Percentiles rank a stretch among this genome's conserved stretches.
Conservation (phyloP, 2,113 vertebrate species). For the Tupaia chinensis region DNA sequence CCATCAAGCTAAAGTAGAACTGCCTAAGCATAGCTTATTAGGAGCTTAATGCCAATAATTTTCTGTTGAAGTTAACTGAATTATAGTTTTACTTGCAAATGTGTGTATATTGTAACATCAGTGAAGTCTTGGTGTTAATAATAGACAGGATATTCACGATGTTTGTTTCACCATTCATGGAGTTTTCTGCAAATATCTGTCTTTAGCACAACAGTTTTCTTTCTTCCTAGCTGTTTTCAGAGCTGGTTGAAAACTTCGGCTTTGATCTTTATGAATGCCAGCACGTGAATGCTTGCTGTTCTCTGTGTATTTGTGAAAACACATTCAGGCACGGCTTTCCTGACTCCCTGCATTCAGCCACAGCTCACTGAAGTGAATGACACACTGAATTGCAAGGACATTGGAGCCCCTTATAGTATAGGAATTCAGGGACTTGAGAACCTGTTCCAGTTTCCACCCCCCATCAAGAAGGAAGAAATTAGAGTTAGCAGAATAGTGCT, state of each 20-base stretch:
- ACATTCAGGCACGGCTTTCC: not conserved
- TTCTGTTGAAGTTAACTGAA: slow-evolving; percentile 73
- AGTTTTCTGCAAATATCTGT: slow-evolving; percentile 59
- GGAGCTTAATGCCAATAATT: slow-evolving; percentile 73
- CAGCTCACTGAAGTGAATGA: not conserved
- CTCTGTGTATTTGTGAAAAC: slow-evolving; percentile 45
- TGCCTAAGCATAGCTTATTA: slow-evolving; percentile 59
- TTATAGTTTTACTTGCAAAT: slow-evolving; percentile 71
- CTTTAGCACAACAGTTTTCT: not conserved
- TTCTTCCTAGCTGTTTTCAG: not conserved
- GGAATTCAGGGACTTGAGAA: slow-evolving; percentile 16
- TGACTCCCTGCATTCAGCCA: not conserved
- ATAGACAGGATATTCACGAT: not conserved
- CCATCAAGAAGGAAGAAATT: slow-evolving; percentile 56
- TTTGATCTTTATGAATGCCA: not conserved
- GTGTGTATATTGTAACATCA: slow-evolving; percentile 41
- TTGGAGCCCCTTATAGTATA: not conserved
- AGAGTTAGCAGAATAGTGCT: slow-evolving; percentile 30
- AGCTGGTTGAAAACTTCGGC: slow-evolving; percentile 10
- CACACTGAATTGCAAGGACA: not conserved
- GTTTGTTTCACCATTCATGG: slow-evolving; percentile 48
- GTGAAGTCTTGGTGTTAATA: slow-evolving; percentile 40
- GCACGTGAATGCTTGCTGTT: slow-evolving; percentile 10
- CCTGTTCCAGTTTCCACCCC: slow-evolving; percentile 45
- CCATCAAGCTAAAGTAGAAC: slow-evolving; percentile 65